Conservation (phyloP, 2,888 invertebrate species). For the Ornithoptera priamus region DNA sequence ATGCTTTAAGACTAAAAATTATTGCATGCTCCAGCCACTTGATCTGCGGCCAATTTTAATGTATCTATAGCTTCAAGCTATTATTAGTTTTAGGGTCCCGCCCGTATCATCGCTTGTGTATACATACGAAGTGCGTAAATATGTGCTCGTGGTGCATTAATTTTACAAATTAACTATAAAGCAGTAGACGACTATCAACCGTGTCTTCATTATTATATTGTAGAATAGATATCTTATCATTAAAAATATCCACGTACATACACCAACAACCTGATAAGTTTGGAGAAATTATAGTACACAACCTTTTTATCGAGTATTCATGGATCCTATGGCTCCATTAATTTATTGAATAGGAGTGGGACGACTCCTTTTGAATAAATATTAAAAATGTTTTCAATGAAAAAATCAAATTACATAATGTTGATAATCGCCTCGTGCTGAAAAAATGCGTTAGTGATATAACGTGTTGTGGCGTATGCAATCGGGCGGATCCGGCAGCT, state of each 20-base stretch:
- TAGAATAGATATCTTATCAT: no score
- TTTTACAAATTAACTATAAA: constrained; percentile 7
- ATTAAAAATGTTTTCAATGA: no score
- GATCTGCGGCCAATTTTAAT: no score
- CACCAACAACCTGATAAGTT: no score
- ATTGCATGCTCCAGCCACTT: constrained; percentile 1
- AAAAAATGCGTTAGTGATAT: constrained; percentile 2
- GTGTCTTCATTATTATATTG: background rate
- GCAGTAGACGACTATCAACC: constrained; percentile 18
- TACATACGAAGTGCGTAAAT: background rate
- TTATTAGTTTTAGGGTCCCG: constrained; percentile 7
- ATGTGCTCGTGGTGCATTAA: constrained; percentile 22
- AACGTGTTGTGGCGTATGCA: constrained; percentile 32
- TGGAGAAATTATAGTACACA: no score
- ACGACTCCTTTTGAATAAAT: no score
- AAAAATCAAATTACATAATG: background rate
- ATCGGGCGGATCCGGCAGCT: constrained; percentile 36
- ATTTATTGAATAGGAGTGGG: no score
- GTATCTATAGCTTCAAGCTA: background rate
- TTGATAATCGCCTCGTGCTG: constrained; percentile 16
- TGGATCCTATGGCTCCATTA: no score
- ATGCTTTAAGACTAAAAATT: constrained; percentile 6
- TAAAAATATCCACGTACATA: no score
- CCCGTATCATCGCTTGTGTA: constrained; percentile 9
- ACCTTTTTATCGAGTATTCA: no score